phyloP scores from a whole-genome alignment of 2,888 invertebrate species.

The Eueremaeus valkanovi region DNA sequence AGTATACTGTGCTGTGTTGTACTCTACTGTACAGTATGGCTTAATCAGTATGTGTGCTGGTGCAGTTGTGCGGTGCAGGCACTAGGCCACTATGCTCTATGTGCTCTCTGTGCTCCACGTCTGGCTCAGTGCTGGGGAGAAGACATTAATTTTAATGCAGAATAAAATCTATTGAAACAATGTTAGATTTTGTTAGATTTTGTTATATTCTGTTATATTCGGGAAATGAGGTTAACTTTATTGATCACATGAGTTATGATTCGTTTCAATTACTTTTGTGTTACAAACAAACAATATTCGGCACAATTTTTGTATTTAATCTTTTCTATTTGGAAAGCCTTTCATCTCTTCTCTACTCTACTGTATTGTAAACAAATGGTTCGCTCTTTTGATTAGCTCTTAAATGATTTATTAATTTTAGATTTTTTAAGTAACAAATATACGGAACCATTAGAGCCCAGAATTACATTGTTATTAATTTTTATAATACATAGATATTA shows the following conservation, averaged over 20 bases:
- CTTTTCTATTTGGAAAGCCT: neutral
- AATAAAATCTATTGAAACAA: slow-evolving; percentile 6
- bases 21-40: too few relatives aligned
- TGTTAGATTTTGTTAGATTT: too few relatives aligned
- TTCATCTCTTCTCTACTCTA: neutral
- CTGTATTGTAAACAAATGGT: neutral
- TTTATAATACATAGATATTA: neutral
- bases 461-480: neutral
- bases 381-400: slow-evolving; percentile 20
- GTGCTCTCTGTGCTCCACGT: neutral
- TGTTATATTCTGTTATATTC: slow-evolving; percentile 34
- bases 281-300: slow-evolving; percentile 16
- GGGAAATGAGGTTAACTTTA: slow-evolving; percentile 22
- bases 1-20: too few relatives aligned
- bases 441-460: neutral
- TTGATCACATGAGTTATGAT: slow-evolving; percentile 19
- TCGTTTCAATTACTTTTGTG: slow-evolving; percentile 23
- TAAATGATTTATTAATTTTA: slow-evolving; percentile 26
- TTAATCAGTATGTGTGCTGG: neutral
- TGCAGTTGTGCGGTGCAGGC: neutral
- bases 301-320: slow-evolving; percentile 6
- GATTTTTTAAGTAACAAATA: too few relatives aligned
- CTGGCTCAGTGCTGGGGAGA: neutral
- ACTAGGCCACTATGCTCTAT: too few relatives aligned
- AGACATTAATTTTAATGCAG: slow-evolving; percentile 32